Evolutionary conservation across 2,113 vertebrate species (phyloP).

Genomic region (Gasterosteus aculeatus): DNA sequence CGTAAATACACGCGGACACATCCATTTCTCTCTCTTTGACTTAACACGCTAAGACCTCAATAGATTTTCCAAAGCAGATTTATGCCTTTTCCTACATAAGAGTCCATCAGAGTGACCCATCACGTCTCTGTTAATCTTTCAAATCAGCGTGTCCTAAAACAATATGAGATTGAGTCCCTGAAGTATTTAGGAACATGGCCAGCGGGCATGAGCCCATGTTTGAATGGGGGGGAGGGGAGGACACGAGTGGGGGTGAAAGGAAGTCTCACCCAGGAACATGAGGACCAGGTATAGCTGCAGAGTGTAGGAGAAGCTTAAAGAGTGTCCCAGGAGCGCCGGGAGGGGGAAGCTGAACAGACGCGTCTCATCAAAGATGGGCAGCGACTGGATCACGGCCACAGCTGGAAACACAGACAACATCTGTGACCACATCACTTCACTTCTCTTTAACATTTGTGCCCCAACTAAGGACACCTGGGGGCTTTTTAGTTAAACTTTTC

Average conservation of each 20-base stretch:
- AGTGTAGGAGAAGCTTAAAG: constrained; percentile 89
- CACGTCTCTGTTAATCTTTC: neutral
- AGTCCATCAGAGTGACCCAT: neutral
- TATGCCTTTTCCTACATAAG: neutral
- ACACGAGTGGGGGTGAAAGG: neutral
- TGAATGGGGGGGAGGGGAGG: no score
- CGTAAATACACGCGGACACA: neutral
- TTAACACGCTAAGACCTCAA: neutral
- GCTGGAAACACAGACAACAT: constrained; percentile 74
- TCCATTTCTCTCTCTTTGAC: neutral
- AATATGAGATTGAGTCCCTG: no score
- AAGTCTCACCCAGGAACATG: constrained; percentile 89
- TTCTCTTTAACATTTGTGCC: no score
- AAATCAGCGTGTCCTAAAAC: neutral
- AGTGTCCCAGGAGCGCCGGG: constrained; percentile 83
- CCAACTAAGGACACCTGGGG: neutral
- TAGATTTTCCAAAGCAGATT: neutral
- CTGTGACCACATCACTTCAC: neutral
- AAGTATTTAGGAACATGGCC: no score
- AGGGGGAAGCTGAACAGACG: constrained; percentile 87
- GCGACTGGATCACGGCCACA: constrained; percentile 88
- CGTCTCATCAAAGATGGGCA: constrained; percentile 89
- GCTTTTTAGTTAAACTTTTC: neutral
- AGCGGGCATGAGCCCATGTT: no score
- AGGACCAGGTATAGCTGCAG: constrained; percentile 89